phyloP scores from a whole-genome alignment of 2,113 vertebrate species.

The Antigone vipio region DNA sequence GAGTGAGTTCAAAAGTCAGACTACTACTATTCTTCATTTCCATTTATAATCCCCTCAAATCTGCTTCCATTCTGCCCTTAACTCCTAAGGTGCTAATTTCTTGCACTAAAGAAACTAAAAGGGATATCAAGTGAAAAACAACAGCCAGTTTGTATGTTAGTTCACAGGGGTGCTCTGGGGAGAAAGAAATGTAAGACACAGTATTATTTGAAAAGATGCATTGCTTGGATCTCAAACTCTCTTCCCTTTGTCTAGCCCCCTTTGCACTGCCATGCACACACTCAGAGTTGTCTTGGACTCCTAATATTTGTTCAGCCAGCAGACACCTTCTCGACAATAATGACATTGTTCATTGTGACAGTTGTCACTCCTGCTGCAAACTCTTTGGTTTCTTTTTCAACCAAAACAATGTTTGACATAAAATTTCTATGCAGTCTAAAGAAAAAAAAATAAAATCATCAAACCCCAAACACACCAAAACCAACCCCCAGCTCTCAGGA shows the following conservation, averaged over 20 bases:
- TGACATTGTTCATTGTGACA: background rate
- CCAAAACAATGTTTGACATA: background rate
- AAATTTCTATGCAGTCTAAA: background rate
- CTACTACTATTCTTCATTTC: background rate
- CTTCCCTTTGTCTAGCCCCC: background rate
- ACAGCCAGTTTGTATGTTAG: background rate
- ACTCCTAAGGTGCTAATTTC: background rate
- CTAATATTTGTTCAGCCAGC: background rate
- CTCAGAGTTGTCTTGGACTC: background rate
- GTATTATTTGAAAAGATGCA: background rate
- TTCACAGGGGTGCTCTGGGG: background rate
- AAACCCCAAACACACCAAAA: background rate
- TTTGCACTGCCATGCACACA: background rate
- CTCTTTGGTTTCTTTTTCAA: background rate
- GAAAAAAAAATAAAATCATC: background rate
- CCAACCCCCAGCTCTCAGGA: background rate
- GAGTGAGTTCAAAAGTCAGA: background rate
- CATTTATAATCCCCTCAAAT: background rate
- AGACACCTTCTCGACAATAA: background rate
- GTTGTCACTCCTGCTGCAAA: background rate
- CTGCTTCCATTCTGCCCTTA: background rate
- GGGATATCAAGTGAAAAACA: background rate
- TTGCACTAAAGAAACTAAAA: background rate
- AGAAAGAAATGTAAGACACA: background rate
- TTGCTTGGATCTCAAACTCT: background rate